Base-by-base conservation (phyloP, 2,113 vertebrate genomes). In the Xenotilapia flavipinnis region DNA sequence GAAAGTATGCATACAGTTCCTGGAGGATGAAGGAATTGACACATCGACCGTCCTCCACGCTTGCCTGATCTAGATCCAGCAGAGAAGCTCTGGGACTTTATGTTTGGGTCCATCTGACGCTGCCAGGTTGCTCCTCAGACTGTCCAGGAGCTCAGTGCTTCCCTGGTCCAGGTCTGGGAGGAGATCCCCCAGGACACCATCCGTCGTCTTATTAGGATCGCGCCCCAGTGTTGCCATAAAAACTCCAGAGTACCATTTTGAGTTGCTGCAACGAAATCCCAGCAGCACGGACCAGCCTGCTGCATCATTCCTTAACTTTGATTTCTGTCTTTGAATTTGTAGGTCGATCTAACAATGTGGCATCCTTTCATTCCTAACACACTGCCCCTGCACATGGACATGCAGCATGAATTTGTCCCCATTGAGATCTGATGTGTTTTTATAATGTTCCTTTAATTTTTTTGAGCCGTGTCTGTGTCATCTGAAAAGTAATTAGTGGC, bases 1-100 rank as follows among this genome's bases (percentile, higher is more conserved):
- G 5, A 0, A n/a, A 62, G 31, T 36, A 36, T 36, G 17, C 31
- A 62, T 19, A 19, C 28, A 62, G 0, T 0, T 36, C 17, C 31
- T 62, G 28, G 26, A 31, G 8, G 56, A 60, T 60, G 26, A 2
- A 60, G 13, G 55, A 58, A 58, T 28, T 4, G 56, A 60, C 15
- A 33, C 28, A 62, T 6, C 0, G 6, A 38, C 60, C 1, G 17
- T 36, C 4, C 60, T 36, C 60, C 60, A 65, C 2, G 3, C 0
- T 65, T 13, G 33, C 60, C 33, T 65, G 60, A 2, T 38, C 17
- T 7, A n/a, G 19, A n/a, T n/a, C 33, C 60, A 65, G 12, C 5
- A 65, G 31, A n/a, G 17, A 19, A n/a, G 15, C 17, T 62, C 58
- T 62, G 31, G 9, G 17, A 62, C 58, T n/a, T 62, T 65, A n/a